Conservation (phyloP, 2,888 invertebrate species). For the Ochropacha duplaris region DNA sequence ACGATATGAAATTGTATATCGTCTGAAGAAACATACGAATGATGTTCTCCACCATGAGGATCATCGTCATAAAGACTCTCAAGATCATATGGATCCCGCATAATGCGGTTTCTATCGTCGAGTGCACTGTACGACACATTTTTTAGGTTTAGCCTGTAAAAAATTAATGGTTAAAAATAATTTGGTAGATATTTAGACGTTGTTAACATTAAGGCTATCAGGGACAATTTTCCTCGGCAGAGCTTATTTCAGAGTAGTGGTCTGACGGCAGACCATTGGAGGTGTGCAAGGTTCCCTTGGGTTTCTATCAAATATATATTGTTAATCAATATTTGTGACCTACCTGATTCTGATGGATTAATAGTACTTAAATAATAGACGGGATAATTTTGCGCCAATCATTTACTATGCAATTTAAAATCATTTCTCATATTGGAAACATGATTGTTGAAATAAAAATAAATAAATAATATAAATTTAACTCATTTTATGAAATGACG, state of each 20-base stretch:
- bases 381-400: conserved; percentile 7
- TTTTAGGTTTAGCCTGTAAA: conserved; percentile 38
- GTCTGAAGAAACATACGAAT: conserved; percentile 67
- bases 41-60: conserved; percentile 70
- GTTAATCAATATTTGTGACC: background rate
- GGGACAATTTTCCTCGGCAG: too few relatives aligned
- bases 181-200: too few relatives aligned
- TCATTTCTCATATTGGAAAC: background rate
- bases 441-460: too few relatives aligned
- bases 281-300: too few relatives aligned
- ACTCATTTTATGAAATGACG: background rate
- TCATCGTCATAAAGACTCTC: conserved; percentile 66
- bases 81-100: conserved; percentile 69
- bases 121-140: conserved; percentile 69
- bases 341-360: background rate
- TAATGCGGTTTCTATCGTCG: conserved; percentile 53
- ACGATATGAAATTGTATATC: conserved; percentile 68
- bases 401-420: background rate
- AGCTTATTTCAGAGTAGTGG: too few relatives aligned
- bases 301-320: background rate
- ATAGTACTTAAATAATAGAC: background rate
- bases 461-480: background rate
- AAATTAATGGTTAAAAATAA: background rate
- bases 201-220: too few relatives aligned
- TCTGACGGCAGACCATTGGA: too few relatives aligned